Evolutionary conservation across 2,888 invertebrate genomes (phyloP).

Genomic region (Cerceris rybyensis): DNA sequence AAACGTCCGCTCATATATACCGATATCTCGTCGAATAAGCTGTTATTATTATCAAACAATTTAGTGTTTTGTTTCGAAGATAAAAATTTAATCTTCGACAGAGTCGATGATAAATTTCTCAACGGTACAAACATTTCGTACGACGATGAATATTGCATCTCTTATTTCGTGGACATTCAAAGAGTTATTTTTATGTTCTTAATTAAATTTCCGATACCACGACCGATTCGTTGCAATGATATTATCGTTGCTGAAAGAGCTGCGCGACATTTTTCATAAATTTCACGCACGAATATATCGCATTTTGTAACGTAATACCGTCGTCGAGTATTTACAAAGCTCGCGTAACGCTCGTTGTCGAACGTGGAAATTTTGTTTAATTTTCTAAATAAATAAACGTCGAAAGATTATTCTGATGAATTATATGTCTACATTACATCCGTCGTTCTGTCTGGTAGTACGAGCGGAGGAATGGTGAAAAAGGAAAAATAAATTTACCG

Average conservation of each 20-base stretch:
- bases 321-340: slow-evolving; percentile 1
- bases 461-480: too few relatives aligned
- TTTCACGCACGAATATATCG: slow-evolving; percentile 4
- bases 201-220: background rate
- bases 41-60: slow-evolving; percentile 35
- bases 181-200: background rate
- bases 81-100: slow-evolving; percentile 22
- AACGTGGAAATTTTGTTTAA: slow-evolving; percentile 4
- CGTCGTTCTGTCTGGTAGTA: too few relatives aligned
- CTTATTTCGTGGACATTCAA: background rate
- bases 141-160: background rate
- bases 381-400: background rate
- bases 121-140: background rate
- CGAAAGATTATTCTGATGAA: background rate
- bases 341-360: background rate
- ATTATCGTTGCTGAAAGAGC: slow-evolving; percentile 5
- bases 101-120: slow-evolving; percentile 5
- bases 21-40: slow-evolving; percentile 25
- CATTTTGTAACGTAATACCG: background rate
- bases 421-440: background rate
- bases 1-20: slow-evolving; percentile 15
- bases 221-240: background rate
- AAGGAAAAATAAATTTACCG: too few relatives aligned
- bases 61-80: slow-evolving; percentile 23
- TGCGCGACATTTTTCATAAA: slow-evolving; percentile 8